These are phyloP conservation scores for Nylanderia fulva DNA, from an alignment of 1,140 invertebrate species.

Conservation along the genomic window DNA sequence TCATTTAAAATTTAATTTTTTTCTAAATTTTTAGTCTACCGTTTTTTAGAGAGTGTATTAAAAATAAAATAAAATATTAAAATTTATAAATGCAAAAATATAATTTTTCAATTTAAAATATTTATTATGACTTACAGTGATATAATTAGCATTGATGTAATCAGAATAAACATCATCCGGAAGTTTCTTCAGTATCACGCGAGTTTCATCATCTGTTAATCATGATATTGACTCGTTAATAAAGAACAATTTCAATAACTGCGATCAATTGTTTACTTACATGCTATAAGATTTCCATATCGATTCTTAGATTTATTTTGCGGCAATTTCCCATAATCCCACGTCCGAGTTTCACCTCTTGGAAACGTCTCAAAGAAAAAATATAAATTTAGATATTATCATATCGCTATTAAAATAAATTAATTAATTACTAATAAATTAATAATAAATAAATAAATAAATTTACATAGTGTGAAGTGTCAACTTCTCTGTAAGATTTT, in stretches of 20 bases:
- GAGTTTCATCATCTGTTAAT: constrained; percentile 88
- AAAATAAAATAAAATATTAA: too few species aligned
- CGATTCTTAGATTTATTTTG: constrained; percentile 91
- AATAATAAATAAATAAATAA: neutral
- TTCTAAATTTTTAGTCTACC: too few species aligned
- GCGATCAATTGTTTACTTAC: constrained; percentile 79
- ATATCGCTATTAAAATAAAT: neutral
- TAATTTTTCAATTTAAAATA: neutral
- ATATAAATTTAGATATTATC: neutral
- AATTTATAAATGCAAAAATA: too few species aligned
- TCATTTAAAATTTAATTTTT: too few species aligned
- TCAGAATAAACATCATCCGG: constrained; percentile 89
- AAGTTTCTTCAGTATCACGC: constrained; percentile 88
- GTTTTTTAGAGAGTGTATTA: too few species aligned
- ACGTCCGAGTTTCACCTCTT: constrained; percentile 75
- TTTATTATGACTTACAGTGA: constrained; percentile 87
- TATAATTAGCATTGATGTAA: constrained; percentile 99
- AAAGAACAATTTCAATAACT: neutral
- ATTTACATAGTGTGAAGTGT: neutral
- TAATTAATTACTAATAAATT: neutral
- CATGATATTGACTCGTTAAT: neutral
- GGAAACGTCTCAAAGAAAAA: constrained; percentile 70
- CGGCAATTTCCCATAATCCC: constrained; percentile 71
- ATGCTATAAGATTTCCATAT: constrained; percentile 91
- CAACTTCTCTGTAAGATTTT: too few species aligned